Conservation (phyloP, 1,140 invertebrate species). For the Hylaeus volcanicus region DNA sequence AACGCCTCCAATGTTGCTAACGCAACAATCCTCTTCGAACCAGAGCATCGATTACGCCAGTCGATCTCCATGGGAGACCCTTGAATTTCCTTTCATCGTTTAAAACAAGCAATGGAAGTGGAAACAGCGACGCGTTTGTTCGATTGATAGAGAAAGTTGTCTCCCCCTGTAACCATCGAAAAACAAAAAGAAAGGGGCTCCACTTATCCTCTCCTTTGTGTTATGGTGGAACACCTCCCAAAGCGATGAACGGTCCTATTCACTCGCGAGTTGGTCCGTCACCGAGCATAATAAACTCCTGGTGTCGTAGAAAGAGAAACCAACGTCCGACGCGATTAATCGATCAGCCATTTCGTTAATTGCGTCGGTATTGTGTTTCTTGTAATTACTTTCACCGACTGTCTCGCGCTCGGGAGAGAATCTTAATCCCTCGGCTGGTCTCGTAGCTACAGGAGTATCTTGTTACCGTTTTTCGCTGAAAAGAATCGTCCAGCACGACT, state of each 20-base stretch:
- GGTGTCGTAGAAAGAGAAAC: conserved; percentile 27
- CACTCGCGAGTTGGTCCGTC: conserved; percentile 18
- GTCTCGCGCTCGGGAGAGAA: neutral
- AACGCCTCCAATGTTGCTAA: too few species aligned
- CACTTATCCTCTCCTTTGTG: conserved; percentile 37
- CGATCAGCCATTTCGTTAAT: conserved; percentile 43
- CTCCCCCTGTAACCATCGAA: neutral
- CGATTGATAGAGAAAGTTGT: conserved; percentile 57
- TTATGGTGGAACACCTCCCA: conserved; percentile 2
- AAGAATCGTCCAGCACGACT: conserved; percentile 7
- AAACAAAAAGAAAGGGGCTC: neutral
- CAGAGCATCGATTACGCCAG: conserved; percentile 32
- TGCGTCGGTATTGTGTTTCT: conserved; percentile 15
- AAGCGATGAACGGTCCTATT: conserved; percentile 24
- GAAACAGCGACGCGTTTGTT: conserved; percentile 29
- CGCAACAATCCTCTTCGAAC: too few species aligned
- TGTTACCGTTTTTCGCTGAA: neutral
- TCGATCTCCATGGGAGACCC: conserved; percentile 5
- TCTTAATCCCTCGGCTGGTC: neutral
- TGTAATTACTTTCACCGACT: conserved; percentile 34
- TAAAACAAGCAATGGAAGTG: neutral
- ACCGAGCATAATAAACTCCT: conserved; percentile 25
- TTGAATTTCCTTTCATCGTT: conserved; percentile 35
- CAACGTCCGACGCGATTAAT: conserved; percentile 26
- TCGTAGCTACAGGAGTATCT: neutral